Conservation (phyloP, 2,113 vertebrate genomes). For the Cyanoramphus novaezelandiae region DNA sequence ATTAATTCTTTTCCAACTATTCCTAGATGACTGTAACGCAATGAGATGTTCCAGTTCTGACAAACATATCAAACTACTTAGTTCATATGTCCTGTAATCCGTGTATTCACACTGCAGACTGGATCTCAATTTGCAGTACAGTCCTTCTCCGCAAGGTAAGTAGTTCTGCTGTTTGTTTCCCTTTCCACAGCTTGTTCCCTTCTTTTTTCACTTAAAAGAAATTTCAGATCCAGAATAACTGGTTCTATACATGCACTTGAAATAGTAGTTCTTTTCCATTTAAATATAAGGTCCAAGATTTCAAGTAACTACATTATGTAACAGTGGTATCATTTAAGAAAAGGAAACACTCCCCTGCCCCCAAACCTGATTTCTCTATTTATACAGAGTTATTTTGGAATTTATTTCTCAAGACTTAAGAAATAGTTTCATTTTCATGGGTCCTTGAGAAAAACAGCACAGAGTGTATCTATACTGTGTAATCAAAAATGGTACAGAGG, state of each 20-base stretch:
- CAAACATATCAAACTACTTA: not conserved
- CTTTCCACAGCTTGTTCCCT: not conserved
- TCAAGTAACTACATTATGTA: not conserved
- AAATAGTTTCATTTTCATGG: not conserved
- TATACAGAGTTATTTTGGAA: not conserved
- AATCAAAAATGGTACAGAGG: not conserved
- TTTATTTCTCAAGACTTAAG: not conserved
- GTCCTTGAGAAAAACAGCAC: not conserved
- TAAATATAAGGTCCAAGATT: not conserved
- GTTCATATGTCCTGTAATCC: not conserved
- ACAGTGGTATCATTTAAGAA: not conserved
- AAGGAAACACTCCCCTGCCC: not conserved
- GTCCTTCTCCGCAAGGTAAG: not conserved
- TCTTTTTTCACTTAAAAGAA: not conserved
- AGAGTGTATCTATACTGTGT: not conserved
- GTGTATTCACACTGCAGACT: not conserved
- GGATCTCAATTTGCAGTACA: not conserved
- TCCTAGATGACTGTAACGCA: not conserved
- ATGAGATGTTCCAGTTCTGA: not conserved
- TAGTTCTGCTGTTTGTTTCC: not conserved
- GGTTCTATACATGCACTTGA: not conserved
- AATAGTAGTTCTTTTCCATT: not conserved
- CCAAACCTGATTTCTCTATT: not conserved
- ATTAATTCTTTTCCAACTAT: fast-evolving
- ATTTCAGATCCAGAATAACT: not conserved